These are phyloP conservation scores for Petrocephalus sullivani DNA, from an alignment of 2,797 vertebrate genomes.

Conservation along the genomic window DNA sequence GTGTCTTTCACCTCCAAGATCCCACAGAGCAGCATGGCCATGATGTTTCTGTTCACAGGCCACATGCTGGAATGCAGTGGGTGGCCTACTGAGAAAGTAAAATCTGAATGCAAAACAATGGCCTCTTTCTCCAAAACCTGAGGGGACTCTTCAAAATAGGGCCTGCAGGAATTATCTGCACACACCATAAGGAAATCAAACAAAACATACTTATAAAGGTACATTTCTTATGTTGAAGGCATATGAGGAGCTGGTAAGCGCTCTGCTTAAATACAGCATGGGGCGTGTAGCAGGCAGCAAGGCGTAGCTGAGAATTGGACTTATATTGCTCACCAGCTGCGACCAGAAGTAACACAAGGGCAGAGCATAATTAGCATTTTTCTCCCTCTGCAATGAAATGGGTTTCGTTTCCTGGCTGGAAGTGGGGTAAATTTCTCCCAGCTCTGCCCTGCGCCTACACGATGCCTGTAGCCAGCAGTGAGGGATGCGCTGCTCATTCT, in stretches of 20 bases:
- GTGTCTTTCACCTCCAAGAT: background rate
- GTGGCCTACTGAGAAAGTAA: background rate
- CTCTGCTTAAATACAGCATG: background rate
- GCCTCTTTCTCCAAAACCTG: background rate
- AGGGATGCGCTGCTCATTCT: background rate
- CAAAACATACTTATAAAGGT: background rate
- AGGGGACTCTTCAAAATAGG: background rate
- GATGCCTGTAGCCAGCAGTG: background rate
- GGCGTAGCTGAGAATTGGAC: background rate
- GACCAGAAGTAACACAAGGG: background rate
- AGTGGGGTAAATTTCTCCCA: background rate
- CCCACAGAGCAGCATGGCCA: background rate
- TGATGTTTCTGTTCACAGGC: background rate
- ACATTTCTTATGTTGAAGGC: background rate
- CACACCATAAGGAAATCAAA: background rate
- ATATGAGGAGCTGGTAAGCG: background rate
- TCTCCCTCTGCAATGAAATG: background rate
- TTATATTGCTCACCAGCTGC: background rate
- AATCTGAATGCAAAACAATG: background rate
- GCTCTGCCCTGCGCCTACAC: background rate
- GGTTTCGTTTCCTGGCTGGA: background rate
- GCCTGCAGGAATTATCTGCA: background rate
- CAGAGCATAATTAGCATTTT: conserved; percentile 3
- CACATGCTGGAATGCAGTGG: background rate
- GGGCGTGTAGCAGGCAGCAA: background rate